Evolutionary conservation across 2,888 invertebrate genomes (phyloP), one percentile per base, ranked within the genome.

Genomic region (Cabera pusaria): DNA sequence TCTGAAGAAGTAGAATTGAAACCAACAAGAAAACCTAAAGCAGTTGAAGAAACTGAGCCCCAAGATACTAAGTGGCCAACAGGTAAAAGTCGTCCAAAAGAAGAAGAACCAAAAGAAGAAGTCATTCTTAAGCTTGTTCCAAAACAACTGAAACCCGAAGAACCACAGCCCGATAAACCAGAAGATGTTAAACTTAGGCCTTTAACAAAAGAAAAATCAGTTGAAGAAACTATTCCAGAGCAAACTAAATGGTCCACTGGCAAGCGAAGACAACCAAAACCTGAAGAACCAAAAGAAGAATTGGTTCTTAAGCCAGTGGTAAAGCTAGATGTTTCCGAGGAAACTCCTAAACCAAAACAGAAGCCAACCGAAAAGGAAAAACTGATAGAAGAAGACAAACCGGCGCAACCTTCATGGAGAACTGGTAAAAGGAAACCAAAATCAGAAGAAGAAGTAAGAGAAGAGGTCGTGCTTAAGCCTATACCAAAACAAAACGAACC

Each of bases 391-490:
- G 71, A 77, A 56, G 52, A 57, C 25, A 52, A 50, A 34, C 64
- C 70, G 3, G 51, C 71, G 44, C 69, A 68, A 36, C 22, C 9
- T 14, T 56, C 57, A 36, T 67, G 72, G 66, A 70, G 64, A 3
- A 67, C 53, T 6, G 68, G 67, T 4, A 72, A 64, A 43, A 60
- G 62, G 21, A 74, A 62, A 35, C 71, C 73, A 1, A 68, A 72
- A 19, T 16, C 6, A 33, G 72, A 80, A 51, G 80, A 82, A 47
- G 71, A 74, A 51, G 54, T 65, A 9, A 64, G 67, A 9, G 59
- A 61, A 40, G 52, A 82, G 40, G 64, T 90, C 0, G 64, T 71
- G 10, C 68, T 91, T 0, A 91, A 91, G 41, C 90, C 91, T 0
- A 55, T 82, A 16, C 62, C 64, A 5, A 68, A 62, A 48, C 50